These are phyloP conservation scores for Pogonocherus hispidulus DNA, from an alignment of 2,888 invertebrate species.

Conservation along the genomic window DNA sequence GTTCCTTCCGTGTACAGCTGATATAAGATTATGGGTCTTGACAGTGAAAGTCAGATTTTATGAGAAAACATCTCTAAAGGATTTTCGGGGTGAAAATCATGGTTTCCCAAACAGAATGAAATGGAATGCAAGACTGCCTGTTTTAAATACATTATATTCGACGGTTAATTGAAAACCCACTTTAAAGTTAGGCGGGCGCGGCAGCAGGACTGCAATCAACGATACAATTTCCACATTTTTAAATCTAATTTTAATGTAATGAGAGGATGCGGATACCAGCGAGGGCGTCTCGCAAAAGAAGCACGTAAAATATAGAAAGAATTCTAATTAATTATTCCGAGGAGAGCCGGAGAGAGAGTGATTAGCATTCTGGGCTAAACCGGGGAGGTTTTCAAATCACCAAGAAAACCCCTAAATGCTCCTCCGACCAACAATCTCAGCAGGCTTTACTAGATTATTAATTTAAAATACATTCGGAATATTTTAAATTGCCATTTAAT, in stretches of 20 bases:
- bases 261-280: conserved; percentile 57
- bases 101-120: conserved; percentile 15
- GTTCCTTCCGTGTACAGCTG: too few species aligned
- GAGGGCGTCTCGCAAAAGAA: conserved; percentile 63
- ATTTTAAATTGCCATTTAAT: conserved; percentile 53
- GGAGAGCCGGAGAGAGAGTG: conserved; percentile 72
- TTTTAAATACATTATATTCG: conserved; percentile 67
- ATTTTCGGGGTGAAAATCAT: neutral
- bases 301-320: conserved; percentile 71
- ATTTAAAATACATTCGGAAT: conserved; percentile 51
- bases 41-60: too few species aligned
- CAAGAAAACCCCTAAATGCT: conserved; percentile 36
- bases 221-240: conserved; percentile 70
- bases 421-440: conserved; percentile 37
- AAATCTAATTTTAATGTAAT: conserved; percentile 70
- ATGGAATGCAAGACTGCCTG: conserved; percentile 35
- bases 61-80: neutral
- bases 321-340: conserved; percentile 75
- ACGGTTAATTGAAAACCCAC: conserved; percentile 70
- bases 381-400: conserved; percentile 50
- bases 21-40: too few species aligned
- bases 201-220: conserved; percentile 67
- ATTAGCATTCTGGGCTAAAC: conserved; percentile 70
- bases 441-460: conserved; percentile 47
- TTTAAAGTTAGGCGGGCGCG: conserved; percentile 63